Conservation (phyloP, 1,140 invertebrate genomes). For the Drosophila murphyi region DNA sequence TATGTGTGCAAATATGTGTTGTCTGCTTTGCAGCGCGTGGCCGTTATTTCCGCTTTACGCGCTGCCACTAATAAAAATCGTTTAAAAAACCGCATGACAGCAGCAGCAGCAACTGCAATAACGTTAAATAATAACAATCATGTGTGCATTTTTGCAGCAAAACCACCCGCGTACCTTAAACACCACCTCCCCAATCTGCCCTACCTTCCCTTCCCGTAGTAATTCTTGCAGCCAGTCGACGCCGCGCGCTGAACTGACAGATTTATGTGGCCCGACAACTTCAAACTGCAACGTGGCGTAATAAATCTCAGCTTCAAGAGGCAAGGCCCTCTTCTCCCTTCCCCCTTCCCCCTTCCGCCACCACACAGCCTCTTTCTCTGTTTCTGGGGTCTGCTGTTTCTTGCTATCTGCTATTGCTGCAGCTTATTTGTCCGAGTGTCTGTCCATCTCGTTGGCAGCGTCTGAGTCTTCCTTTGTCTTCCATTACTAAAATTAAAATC, state of each 20-base stretch:
- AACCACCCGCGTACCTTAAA: not conserved
- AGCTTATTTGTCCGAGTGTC: conserved; percentile 69
- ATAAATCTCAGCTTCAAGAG: conserved; percentile 69
- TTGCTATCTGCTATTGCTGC: conserved; percentile 22
- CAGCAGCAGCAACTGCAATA: conserved; percentile 30
- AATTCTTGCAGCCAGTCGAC: not conserved
- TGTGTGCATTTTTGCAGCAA: conserved; percentile 61
- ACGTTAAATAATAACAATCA: conserved; percentile 81
- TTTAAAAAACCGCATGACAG: conserved; percentile 78
- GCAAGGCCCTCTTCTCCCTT: not conserved
- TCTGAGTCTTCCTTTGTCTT: conserved; percentile 68
- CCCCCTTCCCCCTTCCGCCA: not conserved
- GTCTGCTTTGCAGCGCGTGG: conserved; percentile 79
- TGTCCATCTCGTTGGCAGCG: not conserved
- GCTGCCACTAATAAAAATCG: conserved; percentile 80
- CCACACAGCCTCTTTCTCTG: not conserved
- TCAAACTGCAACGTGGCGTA: conserved; percentile 75
- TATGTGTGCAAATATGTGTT: conserved; percentile 25
- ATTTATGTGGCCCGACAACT: conserved; percentile 74
- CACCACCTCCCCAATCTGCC: not conserved
- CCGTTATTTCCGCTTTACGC: conserved; percentile 78
- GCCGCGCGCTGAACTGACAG: conserved; percentile 38
- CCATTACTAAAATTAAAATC: conserved; percentile 82
- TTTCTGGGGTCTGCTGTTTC: conserved; percentile 8
- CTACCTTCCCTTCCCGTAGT: not conserved